A percentile compares a stretch with the other conserved stretches of the same genome.
phyloP scores from a whole-genome alignment of 2,888 invertebrate species.

The Pandemis corylana region DNA sequence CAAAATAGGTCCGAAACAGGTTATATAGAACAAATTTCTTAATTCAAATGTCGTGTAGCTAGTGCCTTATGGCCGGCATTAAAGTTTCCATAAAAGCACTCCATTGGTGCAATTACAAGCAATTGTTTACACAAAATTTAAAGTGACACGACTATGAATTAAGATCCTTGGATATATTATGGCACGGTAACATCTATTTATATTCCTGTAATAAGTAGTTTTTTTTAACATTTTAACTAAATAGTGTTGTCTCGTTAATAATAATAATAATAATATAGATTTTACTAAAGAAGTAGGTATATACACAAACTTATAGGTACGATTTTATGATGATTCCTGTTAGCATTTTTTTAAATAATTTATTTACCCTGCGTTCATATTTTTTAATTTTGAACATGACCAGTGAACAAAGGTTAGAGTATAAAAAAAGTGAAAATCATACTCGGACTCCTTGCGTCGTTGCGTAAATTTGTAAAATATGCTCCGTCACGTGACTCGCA shows the following conservation, averaged over 20 bases:
- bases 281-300: no score
- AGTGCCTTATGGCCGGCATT: conserved; percentile 34
- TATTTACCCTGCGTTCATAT: no score
- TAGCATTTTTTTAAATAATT: no score
- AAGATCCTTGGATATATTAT: background rate
- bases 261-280: no score
- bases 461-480: conserved; percentile 4
- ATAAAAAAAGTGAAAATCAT: background rate
- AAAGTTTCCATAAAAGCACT: conserved; percentile 38
- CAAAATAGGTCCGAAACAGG: conserved; percentile 43
- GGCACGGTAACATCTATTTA: background rate
- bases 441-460: background rate
- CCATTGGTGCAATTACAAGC: conserved; percentile 30
- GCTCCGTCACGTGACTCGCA: background rate
- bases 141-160: background rate
- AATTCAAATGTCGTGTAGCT: conserved; percentile 47
- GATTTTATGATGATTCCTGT: no score
- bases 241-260: no score
- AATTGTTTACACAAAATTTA: conserved; percentile 25
- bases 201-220: background rate
- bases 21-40: conserved; percentile 54
- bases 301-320: no score
- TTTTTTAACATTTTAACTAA: background rate
- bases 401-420: no score
- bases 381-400: no score